Base-by-base conservation (phyloP, 2,797 vertebrate genomes). In the Gallinago nigripennis region DNA sequence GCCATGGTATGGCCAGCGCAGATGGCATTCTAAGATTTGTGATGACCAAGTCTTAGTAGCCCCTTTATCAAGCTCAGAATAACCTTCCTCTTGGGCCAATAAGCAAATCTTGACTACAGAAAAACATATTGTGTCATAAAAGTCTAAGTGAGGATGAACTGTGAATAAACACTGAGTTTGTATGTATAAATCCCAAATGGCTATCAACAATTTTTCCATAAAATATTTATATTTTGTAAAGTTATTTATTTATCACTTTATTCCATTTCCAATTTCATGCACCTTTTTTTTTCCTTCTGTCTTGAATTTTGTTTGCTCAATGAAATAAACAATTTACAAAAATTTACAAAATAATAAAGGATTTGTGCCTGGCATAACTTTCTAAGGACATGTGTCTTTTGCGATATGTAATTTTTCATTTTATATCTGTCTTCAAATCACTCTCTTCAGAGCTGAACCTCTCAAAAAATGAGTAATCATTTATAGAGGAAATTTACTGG, bases 401-500 rank as follows among this genome's bases (percentile, higher is more conserved):
- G 13, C 6, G 13, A 31, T 43, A 18, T n/a, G 20, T 31, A 66
- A 46, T 70, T 70, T 82, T 90, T 80, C 17, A 39, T 91, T 94
- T 94, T 71, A 30, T 75, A 18, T 30, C 41, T 72, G 24, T 65
- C 57, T 92, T 88, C 45, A 94, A 87, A 65, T 91, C 16, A 30
- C 45, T 75, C 12, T 64, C 8, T 81, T 91, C 41, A 81, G 63
- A 68, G 24, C 16, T 88, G 65, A 92, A 85, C 4, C 37, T 92
- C 63, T 92, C 73, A 81, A 76, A 94, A 95, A 91, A 86, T 54
- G 61, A 63, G 14, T 84, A 84, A 90, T 86, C 66, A 77, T 75
- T 78, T 90, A 90, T 46, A 83, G 37, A 90, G 50, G 82, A 96
- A 92, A 95, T 95, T 86, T 92, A 86, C 84, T 91, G 85, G 94